Evolutionary conservation across 2,888 invertebrate genomes (phyloP), one percentile per base, ranked within the genome.

Genomic region (Scaptomyza cyrtandrae): DNA sequence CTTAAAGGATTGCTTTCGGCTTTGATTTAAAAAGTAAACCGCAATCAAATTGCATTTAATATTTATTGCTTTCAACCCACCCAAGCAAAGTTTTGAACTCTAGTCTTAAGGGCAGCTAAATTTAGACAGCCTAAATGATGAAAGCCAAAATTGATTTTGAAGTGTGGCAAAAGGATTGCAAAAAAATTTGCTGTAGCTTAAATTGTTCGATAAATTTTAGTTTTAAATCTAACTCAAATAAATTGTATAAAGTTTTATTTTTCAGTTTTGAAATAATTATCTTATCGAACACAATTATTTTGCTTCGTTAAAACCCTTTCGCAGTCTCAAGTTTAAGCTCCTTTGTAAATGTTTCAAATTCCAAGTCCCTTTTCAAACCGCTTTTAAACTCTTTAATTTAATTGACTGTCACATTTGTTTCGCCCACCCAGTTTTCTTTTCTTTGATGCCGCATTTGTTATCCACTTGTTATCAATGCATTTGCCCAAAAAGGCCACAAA

Each of bases 21-120:
- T 71, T 55, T 59, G 55, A 39, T 65, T 62, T 57, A 24, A 41
- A 27, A 54, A 49, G 24, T 41, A 59, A 82, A 64, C 83, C 84
- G 64, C 84, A 81, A 75, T 80, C 66, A 79, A 82, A 82, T 84
- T 79, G 79, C 71, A 84, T 84, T 84, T 84, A 86, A 79, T 84
- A 84, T 83, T 83, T 71, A 83, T 86, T 71, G 80, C 53, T 58
- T 54, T 53, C 46, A 16, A 3, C 55, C 55, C n/a, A 19, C 10
- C 13, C 35, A 41, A 46, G 31, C 33, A 62, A 55, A 9, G 52
- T 19, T 33, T 59, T n/a, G 6, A 37, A 37, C n/a, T 39, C 39
- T n/a, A 37, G 39, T 9, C 39, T 35, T 27, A 10, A 58, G 45
- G 29, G 48, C 43, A 19, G 27, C 9, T n/a, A 16, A 45, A 48